Percentiles rank a stretch among this genome's conserved stretches.
Evolutionary conservation across 2,888 invertebrate genomes (phyloP).

Genomic region (Protophormia terraenovae): DNA sequence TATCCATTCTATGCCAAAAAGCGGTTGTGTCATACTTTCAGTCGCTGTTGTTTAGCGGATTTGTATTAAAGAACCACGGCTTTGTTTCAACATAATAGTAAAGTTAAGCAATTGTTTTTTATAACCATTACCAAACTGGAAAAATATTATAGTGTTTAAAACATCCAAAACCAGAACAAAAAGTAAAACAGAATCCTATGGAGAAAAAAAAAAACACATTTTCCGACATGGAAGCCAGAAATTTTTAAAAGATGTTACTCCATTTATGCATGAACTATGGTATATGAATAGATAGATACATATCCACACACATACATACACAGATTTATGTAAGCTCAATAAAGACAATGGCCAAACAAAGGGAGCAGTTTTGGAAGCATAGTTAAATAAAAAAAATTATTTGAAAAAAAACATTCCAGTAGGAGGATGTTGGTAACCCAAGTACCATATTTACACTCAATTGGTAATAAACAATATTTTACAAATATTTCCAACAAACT

Average conservation of each 20-base stretch:
- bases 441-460: too few species aligned
- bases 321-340: too few species aligned
- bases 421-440: too few species aligned
- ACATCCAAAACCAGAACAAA: constrained; percentile 3
- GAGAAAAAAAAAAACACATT: neutral
- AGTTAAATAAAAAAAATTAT: too few species aligned
- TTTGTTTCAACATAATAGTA: constrained; percentile 47
- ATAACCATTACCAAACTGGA: constrained; percentile 14
- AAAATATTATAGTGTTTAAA: constrained; percentile 16
- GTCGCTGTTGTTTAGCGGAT: constrained; percentile 46
- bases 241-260: constrained; percentile 22
- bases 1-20: constrained; percentile 48
- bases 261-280: constrained; percentile 7
- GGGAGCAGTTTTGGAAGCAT: too few species aligned
- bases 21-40: constrained; percentile 16
- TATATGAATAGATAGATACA: neutral
- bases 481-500: too few species aligned
- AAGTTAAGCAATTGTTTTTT: constrained; percentile 54
- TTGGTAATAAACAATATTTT: too few species aligned
- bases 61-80: constrained; percentile 47
- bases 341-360: too few species aligned
- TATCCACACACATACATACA: neutral
- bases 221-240: constrained; percentile 29
- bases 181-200: neutral
- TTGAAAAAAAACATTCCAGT: too few species aligned